Percentiles rank a stretch among this genome's conserved stretches.
These are phyloP conservation scores for Drosophila subobscura DNA, from an alignment of 1,140 invertebrate species.

Conservation along the genomic window DNA sequence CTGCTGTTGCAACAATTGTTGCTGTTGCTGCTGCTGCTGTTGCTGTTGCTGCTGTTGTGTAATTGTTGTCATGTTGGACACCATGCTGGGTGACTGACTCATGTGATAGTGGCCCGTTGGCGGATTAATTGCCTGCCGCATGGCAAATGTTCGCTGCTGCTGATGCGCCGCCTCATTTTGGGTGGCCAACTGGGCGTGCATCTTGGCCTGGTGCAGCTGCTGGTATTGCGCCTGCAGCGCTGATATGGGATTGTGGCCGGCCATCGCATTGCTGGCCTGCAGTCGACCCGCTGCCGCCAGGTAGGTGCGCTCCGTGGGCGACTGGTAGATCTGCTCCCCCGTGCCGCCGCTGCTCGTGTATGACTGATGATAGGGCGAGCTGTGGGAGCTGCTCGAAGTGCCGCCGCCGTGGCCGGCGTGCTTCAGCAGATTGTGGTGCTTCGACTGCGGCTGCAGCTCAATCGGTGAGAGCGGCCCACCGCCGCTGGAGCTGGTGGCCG, in stretches of 20 bases:
- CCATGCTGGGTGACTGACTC: slow-evolving; percentile 78
- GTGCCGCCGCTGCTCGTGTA: slow-evolving; percentile 64
- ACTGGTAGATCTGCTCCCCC: slow-evolving; percentile 78
- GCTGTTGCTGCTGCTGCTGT: slow-evolving; percentile 55
- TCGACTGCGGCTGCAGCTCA: slow-evolving; percentile 77
- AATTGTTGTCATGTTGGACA: slow-evolving; percentile 59
- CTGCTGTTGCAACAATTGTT: slow-evolving; percentile 29
- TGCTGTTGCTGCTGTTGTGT: slow-evolving; percentile 71
- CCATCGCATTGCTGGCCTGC: slow-evolving; percentile 84
- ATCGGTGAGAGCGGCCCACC: slow-evolving; percentile 73
- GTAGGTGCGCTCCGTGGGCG: slow-evolving; percentile 79
- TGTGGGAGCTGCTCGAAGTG: slow-evolving; percentile 76
- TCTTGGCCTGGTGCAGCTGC: slow-evolving; percentile 86
- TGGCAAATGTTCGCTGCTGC: slow-evolving; percentile 86
- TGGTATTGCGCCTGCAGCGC: slow-evolving; percentile 85
- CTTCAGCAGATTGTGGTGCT: slow-evolving; percentile 71
- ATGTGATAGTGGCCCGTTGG: slow-evolving; percentile 79
- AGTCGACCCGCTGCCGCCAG: slow-evolving; percentile 83
- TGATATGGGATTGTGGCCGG: slow-evolving; percentile 83
- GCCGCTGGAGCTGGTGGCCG: slow-evolving; percentile 68
- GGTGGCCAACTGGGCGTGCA: slow-evolving; percentile 86
- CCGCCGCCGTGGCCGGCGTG: slow-evolving; percentile 44
- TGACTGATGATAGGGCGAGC: slow-evolving; percentile 79
- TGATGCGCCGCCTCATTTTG: slow-evolving; percentile 86
- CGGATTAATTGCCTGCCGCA: slow-evolving; percentile 85